These are phyloP conservation scores for Ditula angustiorana DNA, from an alignment of 2,888 invertebrate genomes.

Conservation along the genomic window DNA sequence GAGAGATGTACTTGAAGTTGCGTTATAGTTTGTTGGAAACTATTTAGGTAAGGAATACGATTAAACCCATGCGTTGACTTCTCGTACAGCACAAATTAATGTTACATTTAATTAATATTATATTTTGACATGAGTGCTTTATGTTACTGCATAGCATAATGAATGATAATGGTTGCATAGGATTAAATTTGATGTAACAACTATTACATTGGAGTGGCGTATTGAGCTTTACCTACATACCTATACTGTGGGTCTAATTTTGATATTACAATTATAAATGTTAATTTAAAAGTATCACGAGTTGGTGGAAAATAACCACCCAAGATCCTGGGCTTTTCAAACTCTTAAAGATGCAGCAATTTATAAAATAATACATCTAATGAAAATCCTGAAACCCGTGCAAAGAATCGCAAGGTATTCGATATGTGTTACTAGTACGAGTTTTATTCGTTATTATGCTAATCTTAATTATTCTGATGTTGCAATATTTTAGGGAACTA, in stretches of 20 bases:
- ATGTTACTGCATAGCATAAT: conserved; percentile 1
- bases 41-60: background rate
- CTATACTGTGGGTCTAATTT: conserved; percentile 1
- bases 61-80: conserved; percentile 1
- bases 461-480: background rate
- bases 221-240: background rate
- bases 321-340: too few species aligned
- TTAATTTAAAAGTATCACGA: conserved; percentile 4
- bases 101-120: conserved; percentile 45
- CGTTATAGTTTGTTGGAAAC: conserved; percentile 11
- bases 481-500: background rate
- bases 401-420: too few species aligned
- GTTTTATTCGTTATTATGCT: too few species aligned
- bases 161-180: conserved; percentile 1
- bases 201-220: conserved; percentile 15
- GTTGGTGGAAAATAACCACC: background rate
- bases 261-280: conserved; percentile 16
- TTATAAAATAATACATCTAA: too few species aligned
- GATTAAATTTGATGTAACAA: background rate
- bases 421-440: too few species aligned
- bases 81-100: conserved; percentile 26
- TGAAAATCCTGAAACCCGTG: too few species aligned
- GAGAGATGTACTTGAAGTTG: conserved; percentile 7
- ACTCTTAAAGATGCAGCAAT: too few species aligned
- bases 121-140: too few species aligned